Evolutionary conservation across 2,113 vertebrate species (phyloP), one percentile per base, ranked within the genome.

Genomic region (Gila orcuttii): DNA sequence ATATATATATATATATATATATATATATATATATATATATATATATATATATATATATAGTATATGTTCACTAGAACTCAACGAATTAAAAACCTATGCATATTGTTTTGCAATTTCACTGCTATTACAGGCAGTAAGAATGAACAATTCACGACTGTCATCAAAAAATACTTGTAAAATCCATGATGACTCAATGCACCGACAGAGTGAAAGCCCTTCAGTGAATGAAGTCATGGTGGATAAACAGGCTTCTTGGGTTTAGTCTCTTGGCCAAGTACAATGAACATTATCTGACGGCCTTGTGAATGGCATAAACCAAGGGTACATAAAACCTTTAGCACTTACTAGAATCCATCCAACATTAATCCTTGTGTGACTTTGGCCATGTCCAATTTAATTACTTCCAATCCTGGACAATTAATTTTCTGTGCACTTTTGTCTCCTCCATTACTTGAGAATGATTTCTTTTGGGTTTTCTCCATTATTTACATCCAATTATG

Each of bases 181-280:
- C 59, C 9, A 64, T 66, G 73, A n/a, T 17, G 3, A 77, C 59
- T 85, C 33, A 33, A 6, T 55, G 50, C 31, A 69, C 60, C 21
- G n/a, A 45, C 19, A 25, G 47, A 12, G 11, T 52, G 21, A 76
- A 84, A 84, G 71, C 39, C 25, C 28, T 28, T 28, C 28, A 28
- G 1, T 28, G 28, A 28, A 28, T 84, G 64, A 55, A 66, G 75
- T 23, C 39, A 79, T 91, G 87, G 47, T 79, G 75, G 79, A 87
- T 77, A 82, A 90, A 73, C 75, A 47, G 79, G 55, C 89, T 85
- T 69, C 74, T 87, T 90, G 86, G 86, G 89, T 80, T 85, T 86
- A 89, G 87, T 91, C 90, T 91, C 89, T 87, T 76, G 90, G 91
- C 91, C 92, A 91, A 92, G 85, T 90, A 92, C 76, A 90, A 89